A percentile compares a stretch with the other conserved stretches of the same genome.
Evolutionary conservation across 2,113 vertebrate species (phyloP).

Genomic region (Zosterops lateralis): DNA sequence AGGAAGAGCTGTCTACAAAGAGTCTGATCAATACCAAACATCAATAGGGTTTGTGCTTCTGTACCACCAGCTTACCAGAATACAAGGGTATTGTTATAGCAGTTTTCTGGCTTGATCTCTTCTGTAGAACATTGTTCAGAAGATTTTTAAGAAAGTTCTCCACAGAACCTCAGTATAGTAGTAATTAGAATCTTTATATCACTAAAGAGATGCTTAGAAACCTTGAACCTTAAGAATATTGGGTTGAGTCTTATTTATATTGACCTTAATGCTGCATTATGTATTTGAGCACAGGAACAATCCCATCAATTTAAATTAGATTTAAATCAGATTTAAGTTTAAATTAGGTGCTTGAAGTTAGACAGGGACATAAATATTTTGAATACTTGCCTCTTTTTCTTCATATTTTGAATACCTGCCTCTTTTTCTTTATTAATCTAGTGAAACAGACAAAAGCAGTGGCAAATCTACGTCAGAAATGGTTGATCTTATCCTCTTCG

Average conservation of each 20-base stretch:
- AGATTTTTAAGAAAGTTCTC: neutral
- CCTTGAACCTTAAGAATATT: neutral
- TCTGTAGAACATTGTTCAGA: neutral
- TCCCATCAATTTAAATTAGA: neutral
- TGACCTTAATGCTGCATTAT: neutral
- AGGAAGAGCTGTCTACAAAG: neutral
- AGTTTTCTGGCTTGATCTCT: neutral
- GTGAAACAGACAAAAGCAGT: neutral
- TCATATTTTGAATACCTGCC: neutral
- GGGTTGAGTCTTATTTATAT: neutral
- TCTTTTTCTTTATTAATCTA: neutral
- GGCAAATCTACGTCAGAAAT: neutral
- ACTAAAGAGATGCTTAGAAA: neutral
- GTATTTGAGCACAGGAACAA: neutral
- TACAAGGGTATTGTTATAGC: neutral
- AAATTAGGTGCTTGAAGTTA: neutral
- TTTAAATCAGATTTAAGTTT: neutral
- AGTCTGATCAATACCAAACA: neutral
- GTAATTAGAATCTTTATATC: neutral
- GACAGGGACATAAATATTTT: neutral
- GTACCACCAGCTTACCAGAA: neutral
- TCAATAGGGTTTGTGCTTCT: neutral
- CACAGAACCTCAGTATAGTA: neutral
- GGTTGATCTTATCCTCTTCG: neutral
- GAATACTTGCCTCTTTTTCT: neutral